Evolutionary conservation across 2,888 invertebrate species (phyloP).

Genomic region (Hylaea fasciaria): DNA sequence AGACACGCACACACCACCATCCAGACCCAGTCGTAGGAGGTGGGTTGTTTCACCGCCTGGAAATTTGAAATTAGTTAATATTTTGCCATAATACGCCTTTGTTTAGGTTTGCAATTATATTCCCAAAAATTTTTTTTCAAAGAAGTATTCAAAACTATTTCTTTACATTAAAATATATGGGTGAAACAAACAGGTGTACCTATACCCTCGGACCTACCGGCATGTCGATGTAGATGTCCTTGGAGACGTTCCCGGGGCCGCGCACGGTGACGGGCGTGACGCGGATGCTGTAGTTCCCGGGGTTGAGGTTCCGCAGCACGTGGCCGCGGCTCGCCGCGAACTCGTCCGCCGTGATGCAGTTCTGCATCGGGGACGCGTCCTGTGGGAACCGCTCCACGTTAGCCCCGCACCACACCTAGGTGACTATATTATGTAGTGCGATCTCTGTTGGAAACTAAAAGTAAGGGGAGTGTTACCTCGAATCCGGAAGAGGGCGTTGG

Average conservation of each 20-base stretch:
- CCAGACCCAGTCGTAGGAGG: conserved; percentile 63
- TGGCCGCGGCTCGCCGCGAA: conserved; percentile 81
- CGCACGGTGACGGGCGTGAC: conserved; percentile 92
- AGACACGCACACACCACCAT: conserved; percentile 63
- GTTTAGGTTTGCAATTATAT: no score
- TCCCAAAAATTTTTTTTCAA: no score
- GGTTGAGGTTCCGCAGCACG: conserved; percentile 83
- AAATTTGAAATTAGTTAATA: background rate
- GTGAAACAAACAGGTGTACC: no score
- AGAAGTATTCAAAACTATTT: no score
- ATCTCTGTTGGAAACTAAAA: no score
- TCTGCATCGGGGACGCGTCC: conserved; percentile 72
- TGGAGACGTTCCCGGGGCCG: conserved; percentile 88
- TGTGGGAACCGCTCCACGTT: background rate
- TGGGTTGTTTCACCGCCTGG: conserved; percentile 17
- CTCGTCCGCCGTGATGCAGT: conserved; percentile 88
- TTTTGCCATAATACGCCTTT: no score
- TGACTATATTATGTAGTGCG: no score
- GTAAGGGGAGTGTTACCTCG: no score
- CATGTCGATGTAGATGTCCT: conserved; percentile 85
- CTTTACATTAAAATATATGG: no score
- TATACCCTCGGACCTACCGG: no score
- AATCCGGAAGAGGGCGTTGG: no score
- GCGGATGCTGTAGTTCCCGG: conserved; percentile 93
- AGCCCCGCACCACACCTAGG: no score